These are phyloP conservation scores for Candidula unifasciata DNA, from an alignment of 2,888 invertebrate species.

Conservation along the genomic window DNA sequence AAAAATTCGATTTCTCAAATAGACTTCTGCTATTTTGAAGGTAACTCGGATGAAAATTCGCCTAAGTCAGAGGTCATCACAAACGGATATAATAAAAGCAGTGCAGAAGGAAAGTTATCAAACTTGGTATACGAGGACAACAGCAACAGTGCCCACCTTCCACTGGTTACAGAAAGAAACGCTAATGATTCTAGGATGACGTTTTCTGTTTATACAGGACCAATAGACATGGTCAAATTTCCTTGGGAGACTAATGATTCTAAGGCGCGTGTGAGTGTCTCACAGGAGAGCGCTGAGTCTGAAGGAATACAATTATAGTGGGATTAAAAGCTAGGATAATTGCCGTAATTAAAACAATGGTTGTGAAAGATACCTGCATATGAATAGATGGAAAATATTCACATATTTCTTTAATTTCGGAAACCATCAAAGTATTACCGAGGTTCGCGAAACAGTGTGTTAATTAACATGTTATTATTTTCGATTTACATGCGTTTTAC, in stretches of 20 bases:
- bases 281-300: background rate
- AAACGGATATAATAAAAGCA: background rate
- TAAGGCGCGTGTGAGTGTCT: background rate
- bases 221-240: constrained; percentile 25
- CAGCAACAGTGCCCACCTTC: background rate
- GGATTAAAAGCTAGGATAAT: background rate
- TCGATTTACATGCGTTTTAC: too few relatives aligned
- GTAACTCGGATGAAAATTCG: constrained; percentile 2
- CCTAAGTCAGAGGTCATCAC: background rate
- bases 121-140: background rate
- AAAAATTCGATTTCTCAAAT: background rate
- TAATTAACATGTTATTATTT: too few relatives aligned
- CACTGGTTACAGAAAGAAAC: background rate
- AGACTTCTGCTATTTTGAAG: constrained; percentile 17
- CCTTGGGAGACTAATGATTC: constrained; percentile 10
- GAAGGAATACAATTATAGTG: background rate
- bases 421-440: too few relatives aligned
- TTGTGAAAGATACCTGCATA: too few relatives aligned
- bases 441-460: too few relatives aligned
- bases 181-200: background rate
- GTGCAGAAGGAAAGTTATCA: background rate
- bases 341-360: background rate
- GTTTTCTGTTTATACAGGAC: constrained; percentile 21
- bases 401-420: too few relatives aligned
- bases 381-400: too few relatives aligned